These are phyloP conservation scores for Lacerta viridis DNA, from an alignment of 2,797 vertebrate genomes.

Conservation along the genomic window DNA sequence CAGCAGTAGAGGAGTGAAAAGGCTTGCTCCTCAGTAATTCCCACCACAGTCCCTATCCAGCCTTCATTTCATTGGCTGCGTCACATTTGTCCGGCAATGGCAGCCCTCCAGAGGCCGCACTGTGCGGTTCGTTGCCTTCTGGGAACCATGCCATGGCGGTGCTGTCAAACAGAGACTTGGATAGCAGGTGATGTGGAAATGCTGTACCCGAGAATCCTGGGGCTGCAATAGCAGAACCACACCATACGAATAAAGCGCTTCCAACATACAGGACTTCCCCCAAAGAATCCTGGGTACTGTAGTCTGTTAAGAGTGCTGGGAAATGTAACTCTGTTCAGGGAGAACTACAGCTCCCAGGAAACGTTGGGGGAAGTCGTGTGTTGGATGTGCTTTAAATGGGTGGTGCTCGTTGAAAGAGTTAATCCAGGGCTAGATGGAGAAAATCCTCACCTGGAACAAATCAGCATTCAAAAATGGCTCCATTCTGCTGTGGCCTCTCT, in stretches of 20 bases:
- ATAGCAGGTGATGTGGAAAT: background rate
- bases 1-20: no score
- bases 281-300: no score
- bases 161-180: background rate
- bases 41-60: background rate
- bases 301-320: no score
- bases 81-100: background rate
- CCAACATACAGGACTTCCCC: no score
- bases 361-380: no score
- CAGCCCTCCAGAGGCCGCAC: background rate
- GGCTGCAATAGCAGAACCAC: background rate
- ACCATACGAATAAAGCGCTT: no score
- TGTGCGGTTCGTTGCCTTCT: background rate
- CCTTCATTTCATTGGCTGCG: no score
- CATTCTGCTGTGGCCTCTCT: background rate
- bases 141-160: background rate
- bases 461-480: no score
- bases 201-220: background rate
- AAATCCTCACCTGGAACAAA: background rate
- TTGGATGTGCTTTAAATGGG: no score
- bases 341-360: no score
- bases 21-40: background rate
- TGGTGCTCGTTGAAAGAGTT: background rate
- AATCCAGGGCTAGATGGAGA: background rate
- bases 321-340: background rate